Evolutionary conservation across 1,140 invertebrate species (phyloP).

Genomic region (Scaptomyza pallida): DNA sequence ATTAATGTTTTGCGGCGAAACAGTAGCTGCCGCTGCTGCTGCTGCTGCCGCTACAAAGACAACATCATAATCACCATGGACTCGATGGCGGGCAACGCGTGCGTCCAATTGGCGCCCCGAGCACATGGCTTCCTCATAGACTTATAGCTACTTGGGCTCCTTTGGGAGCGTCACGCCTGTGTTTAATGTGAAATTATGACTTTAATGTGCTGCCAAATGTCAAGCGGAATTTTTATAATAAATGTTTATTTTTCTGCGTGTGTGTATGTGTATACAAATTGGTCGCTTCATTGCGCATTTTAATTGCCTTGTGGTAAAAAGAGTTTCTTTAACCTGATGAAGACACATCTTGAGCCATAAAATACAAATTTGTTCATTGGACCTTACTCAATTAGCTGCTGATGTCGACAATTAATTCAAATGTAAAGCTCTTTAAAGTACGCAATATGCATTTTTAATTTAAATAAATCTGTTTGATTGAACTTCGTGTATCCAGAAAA

Average conservation of each 20-base stretch:
- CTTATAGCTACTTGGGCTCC: conserved; percentile 4
- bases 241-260: not conserved
- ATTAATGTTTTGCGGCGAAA: conserved; percentile 69
- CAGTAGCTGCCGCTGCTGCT: conserved; percentile 17
- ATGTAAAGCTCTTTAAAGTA: too few relatives aligned
- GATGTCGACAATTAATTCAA: conserved; percentile 4
- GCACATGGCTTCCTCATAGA: conserved; percentile 28
- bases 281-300: conserved; percentile 34
- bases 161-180: conserved; percentile 70
- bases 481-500: too few relatives aligned
- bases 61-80: conserved; percentile 27
- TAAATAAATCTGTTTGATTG: too few relatives aligned
- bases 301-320: conserved; percentile 49
- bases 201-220: conserved; percentile 64
- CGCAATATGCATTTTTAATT: too few relatives aligned
- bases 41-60: conserved; percentile 11
- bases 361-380: not conserved
- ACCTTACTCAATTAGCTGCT: conserved; percentile 20
- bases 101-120: conserved; percentile 65
- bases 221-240: conserved; percentile 19
- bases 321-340: not conserved
- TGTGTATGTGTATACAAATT: conserved; percentile 31
- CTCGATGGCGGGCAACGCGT: conserved; percentile 51
- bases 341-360: conserved; percentile 5
- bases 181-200: conserved; percentile 79